Base-by-base conservation (phyloP, 2,113 vertebrate genomes). In the Ctenodactylus gundi region DNA sequence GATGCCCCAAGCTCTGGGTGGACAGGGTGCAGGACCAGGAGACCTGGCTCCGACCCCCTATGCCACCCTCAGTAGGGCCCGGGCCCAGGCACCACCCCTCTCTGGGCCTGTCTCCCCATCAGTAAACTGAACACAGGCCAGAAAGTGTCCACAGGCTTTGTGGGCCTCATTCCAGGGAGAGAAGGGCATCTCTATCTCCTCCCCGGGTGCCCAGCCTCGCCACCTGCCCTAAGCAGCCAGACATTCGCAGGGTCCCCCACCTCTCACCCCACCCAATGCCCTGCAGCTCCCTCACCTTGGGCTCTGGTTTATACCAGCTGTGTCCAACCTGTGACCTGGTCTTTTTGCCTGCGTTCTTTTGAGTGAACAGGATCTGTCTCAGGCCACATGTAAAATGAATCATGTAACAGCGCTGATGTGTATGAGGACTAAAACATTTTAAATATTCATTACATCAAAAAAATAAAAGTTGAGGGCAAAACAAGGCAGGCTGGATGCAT, bases 111-210 rank as follows among this genome's bases (percentile, higher is more conserved):
- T 93, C 65, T 62, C 11, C 23, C 73, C 44, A 64, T 17, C 1
- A 49, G 36, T 44, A 29, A 67, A 17, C 6, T 13, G 58, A 58
- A 75, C 53, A 70, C 36, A 39, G 41, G 44, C 53, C 5, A n/a
- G 36, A 72, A 62, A 49, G 51, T 41, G 27, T 88, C 57, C 6
- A 0, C 80, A 34, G 67, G 41, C 44, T 49, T 46, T 57, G 55
- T 9, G 12, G 31, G n/a, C 68, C 20, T 58, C 31, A 18, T 10
- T 21, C 12, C 77, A 29, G 65, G 57, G 55, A 49, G 2, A 34
- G 75, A 20, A 29, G 29, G 27, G 3, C 25, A 21, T n/a, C n/a
- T n/a, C n/a, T n/a, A n/a, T n/a, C 2, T 1, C 0, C 51, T 20
- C 20, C 34, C 62, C 36, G 0, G 4, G 6, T 10, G 6, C 20